Evolutionary conservation across 2,113 vertebrate genomes (phyloP).

Genomic region (Gallinago jamesoni): DNA sequence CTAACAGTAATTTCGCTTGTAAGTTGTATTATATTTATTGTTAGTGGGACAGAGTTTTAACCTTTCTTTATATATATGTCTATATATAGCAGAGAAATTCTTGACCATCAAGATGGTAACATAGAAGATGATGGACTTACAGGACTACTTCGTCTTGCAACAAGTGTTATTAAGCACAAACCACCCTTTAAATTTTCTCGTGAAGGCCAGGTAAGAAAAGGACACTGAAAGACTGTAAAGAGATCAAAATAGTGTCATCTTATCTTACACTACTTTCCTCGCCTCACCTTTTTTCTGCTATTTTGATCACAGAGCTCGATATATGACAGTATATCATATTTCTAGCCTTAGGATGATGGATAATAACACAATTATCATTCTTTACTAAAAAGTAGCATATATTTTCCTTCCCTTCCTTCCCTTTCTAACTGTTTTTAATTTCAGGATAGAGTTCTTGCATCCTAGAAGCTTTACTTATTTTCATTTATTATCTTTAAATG

Average conservation of each 20-base stretch:
- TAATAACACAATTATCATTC: background rate
- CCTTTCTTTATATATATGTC: background rate
- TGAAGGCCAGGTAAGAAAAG: slow-evolving; percentile 85
- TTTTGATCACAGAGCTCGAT: background rate
- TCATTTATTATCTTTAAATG: background rate
- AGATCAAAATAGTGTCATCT: background rate
- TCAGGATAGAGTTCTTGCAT: background rate
- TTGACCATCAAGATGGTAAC: slow-evolving; percentile 96
- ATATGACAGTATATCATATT: background rate
- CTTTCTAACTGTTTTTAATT: background rate
- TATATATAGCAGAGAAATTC: slow-evolving; percentile 88
- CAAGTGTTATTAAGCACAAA: slow-evolving; percentile 97
- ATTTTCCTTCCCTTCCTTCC: background rate
- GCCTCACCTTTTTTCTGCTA: background rate
- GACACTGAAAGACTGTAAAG: background rate
- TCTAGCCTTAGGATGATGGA: background rate
- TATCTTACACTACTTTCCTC: background rate
- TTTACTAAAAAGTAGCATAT: background rate
- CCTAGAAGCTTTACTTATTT: background rate
- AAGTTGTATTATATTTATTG: background rate
- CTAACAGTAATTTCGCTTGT: background rate
- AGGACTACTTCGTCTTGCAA: slow-evolving; percentile 90
- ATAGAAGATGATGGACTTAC: slow-evolving; percentile 96
- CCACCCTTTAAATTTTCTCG: slow-evolving; percentile 97
- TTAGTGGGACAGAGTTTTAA: background rate